phyloP scores from a whole-genome alignment of 1,140 invertebrate species.

The Lucilia cuprina region DNA sequence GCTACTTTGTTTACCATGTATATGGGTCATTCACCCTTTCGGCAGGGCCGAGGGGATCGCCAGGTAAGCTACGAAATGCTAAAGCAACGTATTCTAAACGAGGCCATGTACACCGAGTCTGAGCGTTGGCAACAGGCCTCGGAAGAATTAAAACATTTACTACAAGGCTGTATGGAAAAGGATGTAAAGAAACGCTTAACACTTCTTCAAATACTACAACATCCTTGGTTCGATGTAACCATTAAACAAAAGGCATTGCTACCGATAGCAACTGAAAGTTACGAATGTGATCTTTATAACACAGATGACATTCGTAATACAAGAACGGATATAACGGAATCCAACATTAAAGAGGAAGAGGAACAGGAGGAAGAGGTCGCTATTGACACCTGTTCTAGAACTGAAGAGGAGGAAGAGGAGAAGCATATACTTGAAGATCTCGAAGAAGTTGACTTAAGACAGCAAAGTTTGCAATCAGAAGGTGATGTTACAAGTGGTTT shows the following conservation, averaged over 20 bases:
- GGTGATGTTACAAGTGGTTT: slow-evolving; percentile 36
- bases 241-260: background rate
- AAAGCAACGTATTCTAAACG: slow-evolving; percentile 73
- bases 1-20: slow-evolving; percentile 89
- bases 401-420: slow-evolving; percentile 1
- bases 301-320: background rate
- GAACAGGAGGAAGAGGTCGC: background rate
- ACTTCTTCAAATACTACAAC: background rate
- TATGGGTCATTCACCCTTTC: slow-evolving; percentile 82
- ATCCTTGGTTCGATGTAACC: slow-evolving; percentile 18
- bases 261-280: background rate
- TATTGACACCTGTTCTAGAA: background rate
- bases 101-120: slow-evolving; percentile 48
- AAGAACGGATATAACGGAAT: background rate
- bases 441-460: background rate
- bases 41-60: slow-evolving; percentile 45
- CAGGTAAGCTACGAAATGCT: slow-evolving; percentile 69
- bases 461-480: slow-evolving; percentile 30
- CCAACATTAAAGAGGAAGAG: background rate
- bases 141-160: slow-evolving; percentile 26
- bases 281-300: background rate
- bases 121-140: slow-evolving; percentile 76
- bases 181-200: slow-evolving; percentile 27
- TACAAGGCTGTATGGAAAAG: slow-evolving; percentile 30
- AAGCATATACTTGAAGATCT: background rate